These are phyloP conservation scores for Pandion haliaetus DNA, from an alignment of 2,113 vertebrate species.

Conservation along the genomic window DNA sequence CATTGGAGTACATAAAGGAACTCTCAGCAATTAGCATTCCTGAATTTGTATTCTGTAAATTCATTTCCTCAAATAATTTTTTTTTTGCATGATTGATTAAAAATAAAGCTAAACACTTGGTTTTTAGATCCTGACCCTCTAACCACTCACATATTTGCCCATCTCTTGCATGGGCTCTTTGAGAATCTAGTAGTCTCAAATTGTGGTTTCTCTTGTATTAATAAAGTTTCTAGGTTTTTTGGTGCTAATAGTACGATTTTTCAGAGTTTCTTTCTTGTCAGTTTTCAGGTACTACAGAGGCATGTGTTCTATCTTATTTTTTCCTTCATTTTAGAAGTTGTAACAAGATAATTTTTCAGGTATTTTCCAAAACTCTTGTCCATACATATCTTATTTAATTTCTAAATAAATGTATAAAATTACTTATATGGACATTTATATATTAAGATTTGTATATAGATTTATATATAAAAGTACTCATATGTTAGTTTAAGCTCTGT, in stretches of 20 bases:
- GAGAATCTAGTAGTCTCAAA: neutral
- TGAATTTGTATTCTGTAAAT: constrained; percentile 10
- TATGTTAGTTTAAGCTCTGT: neutral
- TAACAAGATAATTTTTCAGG: neutral
- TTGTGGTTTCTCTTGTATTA: neutral
- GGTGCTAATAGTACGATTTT: neutral
- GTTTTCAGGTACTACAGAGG: neutral
- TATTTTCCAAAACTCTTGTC: neutral
- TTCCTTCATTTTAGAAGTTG: neutral
- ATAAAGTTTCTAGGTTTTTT: neutral
- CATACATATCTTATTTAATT: neutral
- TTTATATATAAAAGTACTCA: neutral
- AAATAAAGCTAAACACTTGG: constrained; percentile 36
- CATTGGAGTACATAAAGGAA: neutral
- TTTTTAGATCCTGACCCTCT: constrained; percentile 21
- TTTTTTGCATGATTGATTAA: constrained; percentile 12
- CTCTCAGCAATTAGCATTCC: constrained; percentile 10
- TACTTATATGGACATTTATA: neutral
- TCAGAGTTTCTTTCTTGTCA: neutral
- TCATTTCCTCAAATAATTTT: constrained; percentile 19
- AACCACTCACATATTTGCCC: neutral
- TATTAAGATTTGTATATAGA: neutral
- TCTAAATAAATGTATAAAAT: neutral
- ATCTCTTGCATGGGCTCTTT: neutral
- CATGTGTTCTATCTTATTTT: neutral